A percentile compares a stretch with the other conserved stretches of the same genome.
Conservation (phyloP, 2,797 vertebrate species). For the Clamator glandarius region DNA sequence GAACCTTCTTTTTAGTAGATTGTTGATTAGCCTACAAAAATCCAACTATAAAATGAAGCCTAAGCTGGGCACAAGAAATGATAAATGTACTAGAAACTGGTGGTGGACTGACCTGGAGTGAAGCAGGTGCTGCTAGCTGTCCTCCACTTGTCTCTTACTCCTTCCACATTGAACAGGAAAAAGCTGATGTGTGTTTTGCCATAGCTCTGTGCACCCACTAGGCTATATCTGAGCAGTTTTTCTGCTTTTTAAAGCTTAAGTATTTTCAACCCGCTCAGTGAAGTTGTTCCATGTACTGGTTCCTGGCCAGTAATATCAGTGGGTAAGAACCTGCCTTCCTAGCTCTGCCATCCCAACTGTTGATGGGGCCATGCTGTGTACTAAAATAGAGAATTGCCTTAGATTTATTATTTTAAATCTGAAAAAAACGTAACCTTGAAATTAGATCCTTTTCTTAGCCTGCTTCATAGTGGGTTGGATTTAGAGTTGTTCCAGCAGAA, state of each 20-base stretch:
- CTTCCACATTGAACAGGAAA: neutral
- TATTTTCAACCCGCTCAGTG: neutral
- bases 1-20: neutral
- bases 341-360: neutral
- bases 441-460: neutral
- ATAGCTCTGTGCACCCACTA: neutral
- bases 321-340: neutral
- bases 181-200: neutral
- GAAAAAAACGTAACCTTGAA: neutral
- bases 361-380: neutral
- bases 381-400: neutral
- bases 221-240: neutral
- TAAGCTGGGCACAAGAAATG: neutral
- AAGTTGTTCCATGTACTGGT: neutral
- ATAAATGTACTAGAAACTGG: neutral
- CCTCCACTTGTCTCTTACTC: neutral
- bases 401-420: neutral
- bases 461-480: neutral
- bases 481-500: neutral
- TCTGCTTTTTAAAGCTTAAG: neutral
- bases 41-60: neutral
- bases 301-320: neutral
- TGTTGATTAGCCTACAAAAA: neutral
- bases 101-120: neutral
- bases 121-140: neutral